Conservation (phyloP, 1,140 invertebrate species). For the Ceratina australensis region DNA sequence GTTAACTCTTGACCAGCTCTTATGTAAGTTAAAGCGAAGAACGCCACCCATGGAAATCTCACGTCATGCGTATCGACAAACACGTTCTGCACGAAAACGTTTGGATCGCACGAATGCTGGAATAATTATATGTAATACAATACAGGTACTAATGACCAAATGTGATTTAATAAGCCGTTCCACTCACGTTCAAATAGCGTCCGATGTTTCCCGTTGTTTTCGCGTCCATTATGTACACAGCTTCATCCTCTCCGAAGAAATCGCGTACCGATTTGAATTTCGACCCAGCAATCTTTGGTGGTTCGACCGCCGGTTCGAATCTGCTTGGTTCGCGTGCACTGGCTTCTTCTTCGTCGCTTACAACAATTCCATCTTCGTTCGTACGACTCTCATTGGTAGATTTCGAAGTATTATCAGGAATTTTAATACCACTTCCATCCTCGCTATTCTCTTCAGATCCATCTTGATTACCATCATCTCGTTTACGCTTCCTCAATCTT, state of each 20-base stretch:
- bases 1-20: constrained; percentile 96
- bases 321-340: constrained; percentile 81
- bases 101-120: constrained; percentile 96
- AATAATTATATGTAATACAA: constrained; percentile 61
- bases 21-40: constrained; percentile 94
- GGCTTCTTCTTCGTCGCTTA: constrained; percentile 84
- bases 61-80: constrained; percentile 98
- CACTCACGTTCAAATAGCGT: constrained; percentile 92
- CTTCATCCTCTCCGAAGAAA: constrained; percentile 89
- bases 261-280: constrained; percentile 86
- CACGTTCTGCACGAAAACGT: constrained; percentile 98
- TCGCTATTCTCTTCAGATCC: constrained; percentile 65
- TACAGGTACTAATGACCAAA: neutral
- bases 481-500: constrained; percentile 75
- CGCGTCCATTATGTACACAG: constrained; percentile 97
- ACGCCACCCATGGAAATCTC: constrained; percentile 97
- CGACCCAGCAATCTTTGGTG: constrained; percentile 67
- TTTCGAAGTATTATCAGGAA: constrained; percentile 42
- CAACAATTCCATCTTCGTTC: constrained; percentile 70
- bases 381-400: constrained; percentile 41
- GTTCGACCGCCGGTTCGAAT: constrained; percentile 79
- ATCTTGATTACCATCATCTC: constrained; percentile 48
- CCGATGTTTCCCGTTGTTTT: constrained; percentile 97
- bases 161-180: neutral
- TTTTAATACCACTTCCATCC: constrained; percentile 47